These are phyloP conservation scores for Antigone vipio DNA, from an alignment of 2,113 vertebrate species.

Conservation along the genomic window DNA sequence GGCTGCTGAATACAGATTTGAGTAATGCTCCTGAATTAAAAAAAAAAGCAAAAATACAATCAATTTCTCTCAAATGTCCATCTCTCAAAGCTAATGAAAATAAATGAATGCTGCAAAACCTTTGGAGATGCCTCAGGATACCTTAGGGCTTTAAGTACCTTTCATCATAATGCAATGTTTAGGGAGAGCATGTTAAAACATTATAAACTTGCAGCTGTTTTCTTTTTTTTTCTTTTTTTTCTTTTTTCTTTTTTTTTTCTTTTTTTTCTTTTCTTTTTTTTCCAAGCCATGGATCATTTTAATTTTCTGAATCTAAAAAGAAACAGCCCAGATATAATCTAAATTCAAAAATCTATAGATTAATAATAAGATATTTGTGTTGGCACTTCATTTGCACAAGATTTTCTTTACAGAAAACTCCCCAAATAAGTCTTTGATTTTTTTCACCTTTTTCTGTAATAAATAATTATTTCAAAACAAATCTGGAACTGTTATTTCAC, in stretches of 20 bases:
- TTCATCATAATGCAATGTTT: not conserved
- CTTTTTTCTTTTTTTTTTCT: not conserved
- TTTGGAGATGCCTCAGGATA: not conserved
- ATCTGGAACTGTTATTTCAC: not conserved
- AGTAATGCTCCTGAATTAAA: not conserved
- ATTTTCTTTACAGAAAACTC: not conserved
- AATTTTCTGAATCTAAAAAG: not conserved
- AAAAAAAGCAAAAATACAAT: not conserved
- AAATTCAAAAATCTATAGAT: not conserved
- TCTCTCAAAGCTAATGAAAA: not conserved
- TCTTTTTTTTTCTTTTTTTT: rapidly evolving
- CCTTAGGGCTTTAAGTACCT: not conserved
- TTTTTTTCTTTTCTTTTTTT: no score
- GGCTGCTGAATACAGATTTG: not conserved
- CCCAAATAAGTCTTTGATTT: not conserved
- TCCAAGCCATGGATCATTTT: not conserved
- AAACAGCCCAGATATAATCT: not conserved
- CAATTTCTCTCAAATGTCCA: not conserved
- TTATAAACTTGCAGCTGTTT: not conserved
- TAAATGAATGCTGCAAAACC: not conserved
- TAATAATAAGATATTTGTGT: not conserved
- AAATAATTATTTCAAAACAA: not conserved
- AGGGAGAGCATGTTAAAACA: not conserved
- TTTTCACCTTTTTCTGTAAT: not conserved
- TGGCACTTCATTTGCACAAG: not conserved